Evolutionary conservation across 1,140 invertebrate genomes (phyloP).

Genomic region (Ylistrum balloti): DNA sequence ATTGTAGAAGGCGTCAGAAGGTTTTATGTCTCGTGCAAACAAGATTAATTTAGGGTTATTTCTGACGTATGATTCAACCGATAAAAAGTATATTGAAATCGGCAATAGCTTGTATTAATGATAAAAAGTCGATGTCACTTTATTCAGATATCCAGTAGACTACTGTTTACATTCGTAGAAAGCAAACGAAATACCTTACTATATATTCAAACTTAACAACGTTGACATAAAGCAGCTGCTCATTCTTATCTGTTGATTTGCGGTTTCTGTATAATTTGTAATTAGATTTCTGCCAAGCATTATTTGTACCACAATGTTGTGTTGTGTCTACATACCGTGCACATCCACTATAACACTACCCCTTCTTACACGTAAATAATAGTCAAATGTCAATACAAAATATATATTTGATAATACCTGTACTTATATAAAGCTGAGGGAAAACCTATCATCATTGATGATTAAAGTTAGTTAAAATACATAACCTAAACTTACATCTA

Average conservation of each 20-base stretch:
- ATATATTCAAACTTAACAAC: neutral
- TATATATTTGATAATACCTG: no score
- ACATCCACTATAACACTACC: neutral
- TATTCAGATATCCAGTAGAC: neutral
- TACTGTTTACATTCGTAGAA: neutral
- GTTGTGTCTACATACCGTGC: neutral
- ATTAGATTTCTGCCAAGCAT: neutral
- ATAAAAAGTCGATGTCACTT: neutral
- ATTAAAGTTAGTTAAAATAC: no score
- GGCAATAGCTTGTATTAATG: no score
- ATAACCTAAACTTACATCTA: no score
- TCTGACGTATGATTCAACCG: neutral
- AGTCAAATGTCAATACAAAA: no score
- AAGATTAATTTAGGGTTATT: neutral
- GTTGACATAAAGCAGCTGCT: neutral
- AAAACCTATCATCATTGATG: no score
- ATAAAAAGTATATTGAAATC: no score
- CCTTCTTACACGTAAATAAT: neutral
- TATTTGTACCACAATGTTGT: neutral
- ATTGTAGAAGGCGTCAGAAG: no score
- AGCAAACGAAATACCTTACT: neutral
- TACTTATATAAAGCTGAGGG: neutral
- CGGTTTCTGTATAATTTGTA: neutral
- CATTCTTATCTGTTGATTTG: neutral
- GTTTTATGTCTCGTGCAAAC: no score